phyloP scores from a whole-genome alignment of 2,113 vertebrate genomes.

The Lonchura striata region DNA sequence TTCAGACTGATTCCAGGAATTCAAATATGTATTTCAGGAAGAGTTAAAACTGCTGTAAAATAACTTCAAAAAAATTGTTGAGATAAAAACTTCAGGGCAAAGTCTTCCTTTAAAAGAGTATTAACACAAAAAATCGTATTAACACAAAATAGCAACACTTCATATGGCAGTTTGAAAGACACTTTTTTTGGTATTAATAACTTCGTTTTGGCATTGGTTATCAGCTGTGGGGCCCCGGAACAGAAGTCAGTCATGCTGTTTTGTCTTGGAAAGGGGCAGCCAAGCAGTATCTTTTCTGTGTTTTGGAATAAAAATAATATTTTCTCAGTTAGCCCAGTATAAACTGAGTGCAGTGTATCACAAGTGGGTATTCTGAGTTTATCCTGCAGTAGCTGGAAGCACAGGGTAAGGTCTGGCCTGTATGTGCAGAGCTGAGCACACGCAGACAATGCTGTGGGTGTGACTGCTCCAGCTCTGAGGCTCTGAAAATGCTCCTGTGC shows the following conservation, averaged over 20 bases:
- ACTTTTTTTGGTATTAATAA: background rate
- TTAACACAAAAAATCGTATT: background rate
- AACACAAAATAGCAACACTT: background rate
- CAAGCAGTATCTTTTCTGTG: background rate
- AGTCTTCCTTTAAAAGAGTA: slow-evolving; percentile 11
- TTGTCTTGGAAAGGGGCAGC: background rate
- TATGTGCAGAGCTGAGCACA: accelerated
- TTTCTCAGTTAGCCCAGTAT: background rate
- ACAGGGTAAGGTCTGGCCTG: background rate
- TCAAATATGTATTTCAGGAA: background rate
- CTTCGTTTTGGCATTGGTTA: background rate
- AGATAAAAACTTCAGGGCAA: background rate
- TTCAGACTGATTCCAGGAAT: slow-evolving; percentile 35
- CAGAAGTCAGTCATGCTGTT: background rate
- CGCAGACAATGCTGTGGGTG: accelerated
- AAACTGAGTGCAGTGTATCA: background rate
- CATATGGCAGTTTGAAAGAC: background rate
- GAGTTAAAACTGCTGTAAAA: slow-evolving; percentile 13
- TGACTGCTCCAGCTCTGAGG: background rate
- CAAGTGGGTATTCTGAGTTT: accelerated
- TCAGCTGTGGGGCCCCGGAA: accelerated
- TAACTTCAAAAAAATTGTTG: background rate
- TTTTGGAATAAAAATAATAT: background rate
- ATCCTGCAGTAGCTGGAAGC: background rate
- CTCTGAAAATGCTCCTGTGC: accelerated